Evolutionary conservation across 2,888 invertebrate genomes (phyloP).

Genomic region (Poecilobothrus nobilitatus): DNA sequence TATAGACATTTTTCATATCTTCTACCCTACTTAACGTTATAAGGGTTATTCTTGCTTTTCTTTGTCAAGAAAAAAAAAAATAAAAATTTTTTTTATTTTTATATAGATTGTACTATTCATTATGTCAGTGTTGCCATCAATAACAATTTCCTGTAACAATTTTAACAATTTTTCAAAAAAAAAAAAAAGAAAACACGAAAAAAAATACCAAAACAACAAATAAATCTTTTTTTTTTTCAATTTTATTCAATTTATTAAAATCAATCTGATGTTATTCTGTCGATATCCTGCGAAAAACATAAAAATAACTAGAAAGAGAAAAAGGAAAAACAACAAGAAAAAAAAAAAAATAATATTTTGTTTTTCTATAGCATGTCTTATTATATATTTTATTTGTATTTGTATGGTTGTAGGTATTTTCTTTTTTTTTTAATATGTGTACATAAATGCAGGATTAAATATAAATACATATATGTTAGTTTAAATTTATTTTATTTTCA

Average conservation of each 20-base stretch:
- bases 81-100: too few species aligned
- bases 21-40: too few species aligned
- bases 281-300: background rate
- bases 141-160: conserved; percentile 3
- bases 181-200: background rate
- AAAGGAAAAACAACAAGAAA: too few species aligned
- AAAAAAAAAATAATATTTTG: too few species aligned
- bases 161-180: background rate
- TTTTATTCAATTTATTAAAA: conserved; percentile 6
- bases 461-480: background rate
- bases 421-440: background rate
- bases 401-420: background rate
- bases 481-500: background rate
- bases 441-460: background rate
- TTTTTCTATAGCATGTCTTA: too few species aligned
- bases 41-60: too few species aligned
- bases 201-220: too few species aligned
- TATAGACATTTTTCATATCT: too few species aligned
- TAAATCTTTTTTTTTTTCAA: background rate
- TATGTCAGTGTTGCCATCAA: background rate
- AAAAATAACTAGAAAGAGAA: too few species aligned
- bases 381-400: too few species aligned
- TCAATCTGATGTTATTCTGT: background rate
- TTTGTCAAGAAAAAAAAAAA: background rate
- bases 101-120: background rate